These are phyloP conservation scores for Lampris incognitus DNA, from an alignment of 2,113 vertebrate species.

Conservation along the genomic window DNA sequence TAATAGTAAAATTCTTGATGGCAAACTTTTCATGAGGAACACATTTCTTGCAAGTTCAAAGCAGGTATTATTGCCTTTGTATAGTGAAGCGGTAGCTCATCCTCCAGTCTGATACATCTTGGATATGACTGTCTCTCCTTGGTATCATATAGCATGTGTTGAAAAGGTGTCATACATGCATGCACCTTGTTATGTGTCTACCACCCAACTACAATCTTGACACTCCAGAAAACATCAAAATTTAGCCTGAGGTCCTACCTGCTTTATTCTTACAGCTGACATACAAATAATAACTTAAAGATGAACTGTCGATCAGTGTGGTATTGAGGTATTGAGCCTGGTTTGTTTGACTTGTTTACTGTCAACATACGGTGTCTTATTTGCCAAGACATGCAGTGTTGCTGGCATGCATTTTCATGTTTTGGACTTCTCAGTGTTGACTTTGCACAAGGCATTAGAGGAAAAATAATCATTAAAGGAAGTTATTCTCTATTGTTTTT, in stretches of 20 bases:
- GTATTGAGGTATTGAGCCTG: no score
- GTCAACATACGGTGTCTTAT: background rate
- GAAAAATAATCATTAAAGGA: background rate
- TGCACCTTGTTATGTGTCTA: background rate
- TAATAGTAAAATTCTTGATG: no score
- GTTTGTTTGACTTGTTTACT: slow-evolving; percentile 20
- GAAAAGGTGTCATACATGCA: background rate
- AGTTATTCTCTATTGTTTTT: background rate
- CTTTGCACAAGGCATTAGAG: background rate
- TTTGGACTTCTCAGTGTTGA: background rate
- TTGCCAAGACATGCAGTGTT: slow-evolving; percentile 22
- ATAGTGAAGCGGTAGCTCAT: no score
- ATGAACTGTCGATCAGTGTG: no score
- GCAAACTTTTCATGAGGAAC: no score
- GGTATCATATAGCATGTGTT: background rate
- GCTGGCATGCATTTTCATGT: background rate
- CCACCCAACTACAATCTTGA: background rate
- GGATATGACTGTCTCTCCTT: no score
- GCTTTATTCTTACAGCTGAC: background rate
- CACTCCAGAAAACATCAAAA: background rate
- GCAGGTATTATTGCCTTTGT: no score
- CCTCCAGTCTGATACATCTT: no score
- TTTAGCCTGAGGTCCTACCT: background rate
- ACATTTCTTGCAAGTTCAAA: no score
- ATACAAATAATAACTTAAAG: background rate